Percentiles rank a stretch among this genome's conserved stretches.
phyloP scores from a whole-genome alignment of 2,888 invertebrate species.

The Ennomos fuscantarius region DNA sequence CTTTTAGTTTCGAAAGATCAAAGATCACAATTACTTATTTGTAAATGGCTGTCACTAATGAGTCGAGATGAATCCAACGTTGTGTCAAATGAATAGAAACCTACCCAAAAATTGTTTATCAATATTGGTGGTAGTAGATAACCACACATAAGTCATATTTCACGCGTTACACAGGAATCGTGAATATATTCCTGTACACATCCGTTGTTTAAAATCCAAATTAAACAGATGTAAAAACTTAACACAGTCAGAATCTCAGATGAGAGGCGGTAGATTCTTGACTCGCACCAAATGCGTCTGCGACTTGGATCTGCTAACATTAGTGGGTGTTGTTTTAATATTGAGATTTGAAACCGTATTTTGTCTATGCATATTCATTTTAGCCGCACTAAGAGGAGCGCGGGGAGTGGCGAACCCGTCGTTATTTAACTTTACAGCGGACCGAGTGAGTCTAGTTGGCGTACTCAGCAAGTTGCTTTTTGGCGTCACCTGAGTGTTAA shows the following conservation, averaged over 20 bases:
- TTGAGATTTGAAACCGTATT: constrained; percentile 57
- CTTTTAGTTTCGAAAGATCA: too few relatives aligned
- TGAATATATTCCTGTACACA: constrained; percentile 16
- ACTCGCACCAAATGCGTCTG: constrained; percentile 67
- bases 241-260: constrained; percentile 46
- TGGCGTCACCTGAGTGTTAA: constrained; percentile 56
- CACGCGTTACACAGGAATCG: too few relatives aligned
- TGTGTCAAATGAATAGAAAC: constrained; percentile 19
- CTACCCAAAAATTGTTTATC: background rate
- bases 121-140: too few relatives aligned
- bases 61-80: too few relatives aligned
- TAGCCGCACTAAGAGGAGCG: constrained; percentile 69
- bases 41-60: too few relatives aligned
- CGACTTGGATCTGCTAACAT: constrained; percentile 71
- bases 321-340: constrained; percentile 63
- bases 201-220: too few relatives aligned
- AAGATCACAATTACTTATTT: too few relatives aligned
- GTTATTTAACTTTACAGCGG: constrained; percentile 67
- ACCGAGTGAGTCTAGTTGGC: constrained; percentile 70
- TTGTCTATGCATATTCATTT: constrained; percentile 64
- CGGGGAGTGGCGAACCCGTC: constrained; percentile 76
- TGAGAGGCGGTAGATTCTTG: constrained; percentile 72
- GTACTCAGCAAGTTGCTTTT: constrained; percentile 64
- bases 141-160: too few relatives aligned
- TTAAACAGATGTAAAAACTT: constrained; percentile 14